Conservation (phyloP, 2,797 vertebrate genomes). For the Xenopus petersii region DNA sequence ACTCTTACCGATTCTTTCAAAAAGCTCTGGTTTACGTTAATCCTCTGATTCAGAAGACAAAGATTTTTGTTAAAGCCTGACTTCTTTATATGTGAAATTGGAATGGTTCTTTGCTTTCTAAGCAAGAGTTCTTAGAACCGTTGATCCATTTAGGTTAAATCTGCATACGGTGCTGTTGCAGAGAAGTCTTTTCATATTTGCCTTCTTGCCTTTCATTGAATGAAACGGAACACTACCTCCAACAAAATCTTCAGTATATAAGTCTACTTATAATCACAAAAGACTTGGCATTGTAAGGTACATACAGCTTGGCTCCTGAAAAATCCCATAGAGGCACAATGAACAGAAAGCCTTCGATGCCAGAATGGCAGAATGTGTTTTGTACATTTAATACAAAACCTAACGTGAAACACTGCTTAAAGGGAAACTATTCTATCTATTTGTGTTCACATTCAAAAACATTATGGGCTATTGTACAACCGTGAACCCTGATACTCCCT, state of each 20-base stretch:
- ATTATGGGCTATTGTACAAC: no score
- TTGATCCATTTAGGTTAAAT: conserved; percentile 18
- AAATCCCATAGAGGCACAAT: background rate
- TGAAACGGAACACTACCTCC: conserved; percentile 11
- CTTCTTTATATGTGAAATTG: conserved; percentile 30
- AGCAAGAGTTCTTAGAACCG: conserved; percentile 23
- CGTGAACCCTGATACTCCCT: no score
- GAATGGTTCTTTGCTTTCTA: conserved; percentile 12
- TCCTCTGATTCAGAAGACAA: conserved; percentile 43
- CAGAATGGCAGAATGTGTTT: no score
- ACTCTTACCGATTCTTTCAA: conserved; percentile 28
- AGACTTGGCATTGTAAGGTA: background rate
- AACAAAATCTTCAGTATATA: conserved; percentile 16
- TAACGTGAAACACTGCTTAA: no score
- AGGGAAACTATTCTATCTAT: no score
- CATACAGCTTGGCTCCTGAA: background rate
- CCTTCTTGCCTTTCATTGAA: conserved; percentile 11
- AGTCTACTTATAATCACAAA: conserved; percentile 15
- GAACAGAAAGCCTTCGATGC: background rate
- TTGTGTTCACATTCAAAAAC: no score
- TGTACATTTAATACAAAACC: no score
- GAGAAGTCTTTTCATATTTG: conserved; percentile 10
- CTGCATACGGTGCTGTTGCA: conserved; percentile 9
- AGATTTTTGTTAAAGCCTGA: conserved; percentile 44
- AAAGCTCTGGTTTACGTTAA: conserved; percentile 44